phyloP scores from a whole-genome alignment of 2,797 vertebrate species.

The Sebastolobus altivelis region DNA sequence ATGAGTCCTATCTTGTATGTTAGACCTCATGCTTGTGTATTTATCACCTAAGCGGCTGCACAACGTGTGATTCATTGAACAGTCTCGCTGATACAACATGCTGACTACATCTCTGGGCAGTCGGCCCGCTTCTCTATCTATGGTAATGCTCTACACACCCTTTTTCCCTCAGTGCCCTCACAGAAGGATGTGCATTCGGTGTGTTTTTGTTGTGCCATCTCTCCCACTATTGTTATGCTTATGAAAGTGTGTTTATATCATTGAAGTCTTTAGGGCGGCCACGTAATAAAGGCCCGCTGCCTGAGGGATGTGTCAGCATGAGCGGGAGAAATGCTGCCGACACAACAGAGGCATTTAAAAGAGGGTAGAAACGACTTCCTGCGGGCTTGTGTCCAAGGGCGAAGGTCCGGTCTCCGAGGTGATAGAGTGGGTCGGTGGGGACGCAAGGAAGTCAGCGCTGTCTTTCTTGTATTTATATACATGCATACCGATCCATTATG shows the following conservation, averaged over 20 bases:
- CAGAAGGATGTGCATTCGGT: slow-evolving; percentile 53
- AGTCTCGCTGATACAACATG: slow-evolving; percentile 79
- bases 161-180: slow-evolving; percentile 31
- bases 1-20: slow-evolving; percentile 85
- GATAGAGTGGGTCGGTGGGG: neutral
- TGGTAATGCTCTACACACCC: slow-evolving; percentile 50
- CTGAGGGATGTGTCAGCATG: slow-evolving; percentile 32
- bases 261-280: slow-evolving; percentile 36
- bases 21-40: slow-evolving; percentile 83
- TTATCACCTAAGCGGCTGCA: slow-evolving; percentile 84
- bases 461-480: neutral
- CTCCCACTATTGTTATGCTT: slow-evolving; percentile 20
- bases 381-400: slow-evolving; percentile 1
- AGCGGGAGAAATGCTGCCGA: slow-evolving; percentile 23
- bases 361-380: neutral
- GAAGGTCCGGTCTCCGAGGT: slow-evolving; percentile 1
- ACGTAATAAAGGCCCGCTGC: slow-evolving; percentile 36
- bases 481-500: neutral
- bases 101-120: slow-evolving; percentile 77
- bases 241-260: slow-evolving; percentile 42
- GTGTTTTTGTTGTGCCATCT: neutral
- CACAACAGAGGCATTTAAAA: slow-evolving; percentile 32
- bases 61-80: slow-evolving; percentile 84
- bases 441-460: neutral
- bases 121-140: slow-evolving; percentile 45